A percentile compares a stretch with the other conserved stretches of the same genome.
Evolutionary conservation across 2,113 vertebrate species (phyloP).

Genomic region (Phyllostomus discolor): DNA sequence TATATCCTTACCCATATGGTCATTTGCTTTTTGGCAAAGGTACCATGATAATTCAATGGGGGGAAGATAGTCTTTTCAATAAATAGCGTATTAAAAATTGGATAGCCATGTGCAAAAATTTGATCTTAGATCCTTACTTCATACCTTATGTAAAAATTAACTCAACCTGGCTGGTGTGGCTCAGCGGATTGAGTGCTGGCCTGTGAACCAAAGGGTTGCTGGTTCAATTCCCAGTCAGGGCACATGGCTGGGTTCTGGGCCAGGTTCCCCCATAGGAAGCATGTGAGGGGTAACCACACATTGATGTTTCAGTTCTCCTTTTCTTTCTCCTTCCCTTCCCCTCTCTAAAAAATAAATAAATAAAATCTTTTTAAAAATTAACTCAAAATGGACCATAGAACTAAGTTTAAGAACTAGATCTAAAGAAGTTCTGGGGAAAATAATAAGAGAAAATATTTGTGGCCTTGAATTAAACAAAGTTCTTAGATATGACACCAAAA

Average conservation of each 20-base stretch:
- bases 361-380: neutral
- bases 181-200: no score
- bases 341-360: no score
- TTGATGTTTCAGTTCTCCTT: no score
- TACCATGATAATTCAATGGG: neutral
- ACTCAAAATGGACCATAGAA: neutral
- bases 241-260: no score
- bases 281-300: no score
- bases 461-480: neutral
- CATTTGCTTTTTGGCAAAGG: neutral
- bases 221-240: no score
- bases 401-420: neutral
- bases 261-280: no score
- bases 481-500: neutral
- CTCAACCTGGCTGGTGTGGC: neutral
- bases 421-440: neutral
- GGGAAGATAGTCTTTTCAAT: neutral
- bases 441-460: neutral
- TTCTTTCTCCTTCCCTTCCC: no score
- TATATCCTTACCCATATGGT: neutral
- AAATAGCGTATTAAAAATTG: neutral
- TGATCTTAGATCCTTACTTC: neutral
- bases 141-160: neutral
- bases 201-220: no score
- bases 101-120: neutral